Evolutionary conservation across 2,113 vertebrate species (phyloP), one percentile per base, ranked within the genome.

Genomic region (Aspiorhynchus laticeps): DNA sequence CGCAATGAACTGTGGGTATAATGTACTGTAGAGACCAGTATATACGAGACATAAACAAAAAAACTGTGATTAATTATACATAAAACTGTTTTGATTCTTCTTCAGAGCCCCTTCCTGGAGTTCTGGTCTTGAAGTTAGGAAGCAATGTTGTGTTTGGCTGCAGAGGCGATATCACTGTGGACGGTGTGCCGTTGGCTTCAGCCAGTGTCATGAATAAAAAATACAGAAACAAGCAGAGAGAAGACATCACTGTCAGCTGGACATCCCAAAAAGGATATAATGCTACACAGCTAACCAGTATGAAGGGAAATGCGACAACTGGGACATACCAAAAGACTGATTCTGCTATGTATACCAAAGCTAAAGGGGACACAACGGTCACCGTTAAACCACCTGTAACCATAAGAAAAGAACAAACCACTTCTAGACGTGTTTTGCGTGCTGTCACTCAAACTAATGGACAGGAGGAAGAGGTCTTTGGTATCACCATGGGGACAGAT

Each of bases 121-220:
- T 89, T 67, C n/a, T 93, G 91, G 89, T 93, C 14, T 21, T 95
- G 63, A 67, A 89, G 0, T 61, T 81, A 0, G 94, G 94, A 56
- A 93, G 85, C 26, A 86, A 79, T 31, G 83, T 96, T 84, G 71
- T 91, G 26, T 78, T 96, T 41, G 90, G 87, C 88, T 96, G 95
- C 88, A 65, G 79, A 1, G 94, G 94, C 1, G 76, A 87, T 24
- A 91, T 93, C 48, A 89, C 24, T 19, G 91, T 95, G 48, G 76
- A 96, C 7, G 93, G 93, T 21, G 86, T 90, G 36, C 88, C 24
- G 7, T 28, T 91, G 85, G 86, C 43, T 56, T 31, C 24, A 3
- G 4, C 46, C 41, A 48, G 11, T n/a, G 69, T 84, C 11, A 24
- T 38, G 48, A 79, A 80, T 73, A 75, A 71, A 17, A 79, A 83